Conservation (phyloP, 2,113 vertebrate species). For the Channa maculata region DNA sequence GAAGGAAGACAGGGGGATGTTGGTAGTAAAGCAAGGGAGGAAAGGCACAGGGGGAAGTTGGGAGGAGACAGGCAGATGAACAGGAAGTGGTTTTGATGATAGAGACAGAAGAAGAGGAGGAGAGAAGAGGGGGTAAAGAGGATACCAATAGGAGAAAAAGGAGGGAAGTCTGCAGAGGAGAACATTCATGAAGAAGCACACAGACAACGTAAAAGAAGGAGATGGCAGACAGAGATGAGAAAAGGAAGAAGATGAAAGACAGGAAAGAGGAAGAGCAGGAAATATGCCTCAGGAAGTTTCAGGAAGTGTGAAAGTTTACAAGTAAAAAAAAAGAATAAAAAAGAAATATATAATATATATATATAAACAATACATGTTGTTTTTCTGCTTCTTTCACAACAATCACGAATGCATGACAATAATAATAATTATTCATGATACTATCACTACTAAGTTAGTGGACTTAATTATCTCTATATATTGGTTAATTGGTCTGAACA, state of each 20-base stretch:
- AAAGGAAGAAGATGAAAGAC: conserved; percentile 12
- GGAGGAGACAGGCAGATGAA: conserved; percentile 27
- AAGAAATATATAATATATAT: too few relatives aligned
- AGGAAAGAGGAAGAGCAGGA: too few relatives aligned
- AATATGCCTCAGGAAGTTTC: too few relatives aligned
- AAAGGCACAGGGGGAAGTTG: conserved; percentile 17
- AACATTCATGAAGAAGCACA: conserved; percentile 31
- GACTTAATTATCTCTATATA: too few relatives aligned
- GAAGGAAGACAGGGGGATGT: conserved; percentile 67
- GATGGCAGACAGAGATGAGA: background rate
- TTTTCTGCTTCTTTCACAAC: too few relatives aligned
- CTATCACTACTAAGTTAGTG: too few relatives aligned
- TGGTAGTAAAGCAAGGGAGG: conserved; percentile 51
- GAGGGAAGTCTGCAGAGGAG: conserved; percentile 24
- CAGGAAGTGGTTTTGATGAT: conserved; percentile 46
- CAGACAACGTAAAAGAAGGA: conserved; percentile 30
- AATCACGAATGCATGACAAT: too few relatives aligned
- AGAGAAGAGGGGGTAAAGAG: conserved; percentile 15
- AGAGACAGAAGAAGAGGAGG: conserved; percentile 15
- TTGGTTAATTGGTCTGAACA: too few relatives aligned
- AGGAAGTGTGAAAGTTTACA: too few relatives aligned
- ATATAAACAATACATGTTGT: too few relatives aligned
- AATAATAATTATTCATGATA: too few relatives aligned
- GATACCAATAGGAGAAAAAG: conserved; percentile 30
- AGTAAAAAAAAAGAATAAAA: too few relatives aligned